Base-by-base conservation (phyloP, 35 echinoderm and acorn worm genomes). In the Chiridota heheva region DNA sequence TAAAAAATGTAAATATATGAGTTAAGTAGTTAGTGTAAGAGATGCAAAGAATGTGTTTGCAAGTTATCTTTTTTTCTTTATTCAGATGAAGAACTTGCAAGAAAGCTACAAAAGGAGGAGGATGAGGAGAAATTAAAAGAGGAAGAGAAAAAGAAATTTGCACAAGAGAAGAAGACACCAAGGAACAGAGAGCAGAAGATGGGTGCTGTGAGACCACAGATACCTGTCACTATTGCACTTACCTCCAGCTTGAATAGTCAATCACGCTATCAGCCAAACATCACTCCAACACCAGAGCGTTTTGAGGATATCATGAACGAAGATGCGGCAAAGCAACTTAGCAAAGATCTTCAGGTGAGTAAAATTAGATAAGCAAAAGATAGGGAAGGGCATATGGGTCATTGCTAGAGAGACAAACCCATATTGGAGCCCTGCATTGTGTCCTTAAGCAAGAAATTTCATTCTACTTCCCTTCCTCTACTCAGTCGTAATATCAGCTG, bases 41-140 rank as follows among this genome's bases (percentile, higher is more conserved):
- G 8, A 65, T 65, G 62, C 30, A 17, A 28, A 13, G 8, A 17
- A 10, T 10, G 62, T 65, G 30, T 8, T 22, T 10, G 17, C 1
- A 48, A 5, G 2, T 13, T 15, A 27, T 66, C 24, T 32, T 36
- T 44, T 70, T 36, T 57, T 63, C 1, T 60, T 5, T 7, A 74
- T 24, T 4, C 36, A 86, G 90, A 92, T 60, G 90, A 92, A 60
- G 83, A 71, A 20, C 84, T 92, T 1, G 90, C 90, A n/a, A 60
- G 84, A 35, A 62, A 73, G 47, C 67, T 92, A 8, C 90, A 92
- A 60, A 40, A 92, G 56, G 77, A 83, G 49, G 90, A 92, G 48
- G 86, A 92, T 18, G 66, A 68, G 20, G 72, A 76, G 31, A 67
- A 82, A 44, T 45, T 82, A 78, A 42, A 73, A 31, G 33, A 77